phyloP scores from a whole-genome alignment of 1,140 invertebrate species.

The Varroa destructor region DNA sequence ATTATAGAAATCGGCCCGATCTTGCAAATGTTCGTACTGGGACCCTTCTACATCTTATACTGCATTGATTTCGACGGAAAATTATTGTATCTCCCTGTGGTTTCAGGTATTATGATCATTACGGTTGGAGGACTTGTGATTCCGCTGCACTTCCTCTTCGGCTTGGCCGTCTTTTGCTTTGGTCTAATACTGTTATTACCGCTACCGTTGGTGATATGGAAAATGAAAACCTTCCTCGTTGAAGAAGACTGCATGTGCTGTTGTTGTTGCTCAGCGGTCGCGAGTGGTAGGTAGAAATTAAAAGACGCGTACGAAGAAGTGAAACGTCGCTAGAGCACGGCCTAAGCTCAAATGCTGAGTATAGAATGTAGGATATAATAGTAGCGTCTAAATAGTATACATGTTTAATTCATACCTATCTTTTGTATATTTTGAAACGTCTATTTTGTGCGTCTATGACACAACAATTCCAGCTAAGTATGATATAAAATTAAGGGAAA shows the following conservation, averaged over 20 bases:
- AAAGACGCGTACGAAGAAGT: not conserved
- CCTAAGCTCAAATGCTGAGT: not conserved
- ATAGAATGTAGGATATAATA: not conserved
- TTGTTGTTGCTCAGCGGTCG: not conserved
- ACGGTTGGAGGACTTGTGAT: slow-evolving; percentile 23
- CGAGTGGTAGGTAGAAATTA: not conserved
- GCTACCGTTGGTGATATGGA: slow-evolving; percentile 13
- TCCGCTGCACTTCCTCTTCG: slow-evolving; percentile 11
- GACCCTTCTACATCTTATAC: too few species aligned
- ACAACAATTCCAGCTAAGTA: too few species aligned
- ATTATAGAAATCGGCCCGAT: too few species aligned
- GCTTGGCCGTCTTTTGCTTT: slow-evolving; percentile 23
- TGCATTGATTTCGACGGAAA: too few species aligned
- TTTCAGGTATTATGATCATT: slow-evolving; percentile 17
- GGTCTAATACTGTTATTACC: slow-evolving; percentile 19
- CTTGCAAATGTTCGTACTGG: too few species aligned
- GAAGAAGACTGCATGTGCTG: slow-evolving; percentile 21
- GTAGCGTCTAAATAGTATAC: not conserved
- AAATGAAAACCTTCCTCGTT: slow-evolving; percentile 26
- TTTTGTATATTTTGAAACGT: too few species aligned
- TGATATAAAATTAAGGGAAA: too few species aligned
- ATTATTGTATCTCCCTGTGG: too few species aligned
- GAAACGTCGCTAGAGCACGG: too few species aligned
- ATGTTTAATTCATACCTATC: too few species aligned
- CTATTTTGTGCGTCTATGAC: too few species aligned